Percentiles rank a stretch among this genome's conserved stretches.
Conservation (phyloP, 2,888 invertebrate genomes). For the Acrocyrtus sp. region DNA sequence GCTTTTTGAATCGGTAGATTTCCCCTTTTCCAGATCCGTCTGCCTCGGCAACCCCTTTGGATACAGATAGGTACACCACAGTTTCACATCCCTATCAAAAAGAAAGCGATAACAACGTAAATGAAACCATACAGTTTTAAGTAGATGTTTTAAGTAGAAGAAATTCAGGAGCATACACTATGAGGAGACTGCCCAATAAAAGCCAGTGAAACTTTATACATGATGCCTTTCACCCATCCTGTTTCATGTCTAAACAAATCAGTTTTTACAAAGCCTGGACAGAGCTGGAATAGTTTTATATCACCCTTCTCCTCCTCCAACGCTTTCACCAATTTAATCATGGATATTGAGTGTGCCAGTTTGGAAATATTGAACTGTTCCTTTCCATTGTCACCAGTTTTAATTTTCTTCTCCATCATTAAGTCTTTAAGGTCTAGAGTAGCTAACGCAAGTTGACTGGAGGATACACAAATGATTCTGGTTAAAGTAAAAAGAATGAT, state of each 20-base stretch:
- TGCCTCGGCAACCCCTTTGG: constrained; percentile 65
- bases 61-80: constrained; percentile 65
- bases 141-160: background rate
- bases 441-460: constrained; percentile 63
- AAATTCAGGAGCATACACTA: constrained; percentile 20
- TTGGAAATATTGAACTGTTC: constrained; percentile 65
- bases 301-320: constrained; percentile 34
- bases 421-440: constrained; percentile 62
- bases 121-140: constrained; percentile 1
- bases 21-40: constrained; percentile 64
- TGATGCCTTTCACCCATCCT: background rate
- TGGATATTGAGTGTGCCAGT: constrained; percentile 64
- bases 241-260: constrained; percentile 50
- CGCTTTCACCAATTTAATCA: constrained; percentile 59
- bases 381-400: constrained; percentile 43
- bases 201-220: background rate
- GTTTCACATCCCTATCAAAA: constrained; percentile 66
- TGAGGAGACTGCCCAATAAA: constrained; percentile 32
- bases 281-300: constrained; percentile 64
- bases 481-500: too few relatives aligned
- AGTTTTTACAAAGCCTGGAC: constrained; percentile 54
- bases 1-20: constrained; percentile 67
- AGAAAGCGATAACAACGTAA: background rate
- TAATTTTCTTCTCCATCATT: constrained; percentile 50
- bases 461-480: constrained; percentile 56